A percentile compares a stretch with the other conserved stretches of the same genome.
phyloP scores from a whole-genome alignment of 2,888 invertebrate genomes.

The Himalopsyche anomala region DNA sequence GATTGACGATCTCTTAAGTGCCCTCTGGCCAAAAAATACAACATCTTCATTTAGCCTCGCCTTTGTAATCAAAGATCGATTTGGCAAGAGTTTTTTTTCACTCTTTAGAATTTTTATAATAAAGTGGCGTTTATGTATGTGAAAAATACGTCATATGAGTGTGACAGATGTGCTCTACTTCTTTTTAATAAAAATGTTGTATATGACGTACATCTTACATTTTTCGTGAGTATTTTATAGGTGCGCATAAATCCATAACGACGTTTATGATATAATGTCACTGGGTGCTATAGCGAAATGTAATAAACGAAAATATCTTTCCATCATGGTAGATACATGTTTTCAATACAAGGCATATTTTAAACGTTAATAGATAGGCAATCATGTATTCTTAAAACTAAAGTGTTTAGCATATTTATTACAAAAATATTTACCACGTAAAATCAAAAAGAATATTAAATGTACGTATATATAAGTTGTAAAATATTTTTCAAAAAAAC shows the following conservation, averaged over 20 bases:
- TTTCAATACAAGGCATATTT: no score
- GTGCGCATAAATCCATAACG: conserved; percentile 23
- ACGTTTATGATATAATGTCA: not conserved
- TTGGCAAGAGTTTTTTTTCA: not conserved
- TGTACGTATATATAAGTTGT: no score
- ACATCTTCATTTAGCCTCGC: conserved; percentile 41
- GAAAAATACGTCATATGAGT: conserved; percentile 44
- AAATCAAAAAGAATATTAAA: no score
- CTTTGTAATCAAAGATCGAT: conserved; percentile 40
- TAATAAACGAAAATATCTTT: not conserved
- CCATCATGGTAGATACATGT: not conserved
- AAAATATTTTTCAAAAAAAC: not conserved
- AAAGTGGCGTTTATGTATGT: conserved; percentile 48
- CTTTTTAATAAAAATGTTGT: conserved; percentile 41
- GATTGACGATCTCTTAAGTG: not conserved
- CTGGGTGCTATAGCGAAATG: not conserved
- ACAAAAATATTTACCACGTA: no score
- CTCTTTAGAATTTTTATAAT: conserved; percentile 36
- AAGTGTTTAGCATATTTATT: no score
- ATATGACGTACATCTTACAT: not conserved
- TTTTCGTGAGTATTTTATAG: conserved; percentile 18
- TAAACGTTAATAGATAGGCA: no score
- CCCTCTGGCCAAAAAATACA: not conserved
- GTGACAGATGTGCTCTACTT: conserved; percentile 40
- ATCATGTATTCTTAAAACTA: no score